These are phyloP conservation scores for Himalopsyche phryganea DNA, from an alignment of 1,140 invertebrate genomes.

Conservation along the genomic window DNA sequence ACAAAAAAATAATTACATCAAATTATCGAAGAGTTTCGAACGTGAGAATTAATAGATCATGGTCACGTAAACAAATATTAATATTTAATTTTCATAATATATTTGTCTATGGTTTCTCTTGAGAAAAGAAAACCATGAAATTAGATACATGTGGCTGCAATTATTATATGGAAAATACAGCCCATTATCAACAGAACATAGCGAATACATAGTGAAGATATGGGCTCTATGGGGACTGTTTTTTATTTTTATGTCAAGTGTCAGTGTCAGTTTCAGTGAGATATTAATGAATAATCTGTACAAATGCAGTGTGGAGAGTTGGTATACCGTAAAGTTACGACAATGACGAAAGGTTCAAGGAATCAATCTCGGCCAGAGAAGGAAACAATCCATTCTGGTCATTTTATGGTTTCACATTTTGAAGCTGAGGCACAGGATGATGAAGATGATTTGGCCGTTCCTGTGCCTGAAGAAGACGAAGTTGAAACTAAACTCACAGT, in stretches of 20 bases:
- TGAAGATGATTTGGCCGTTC: slow-evolving; percentile 75
- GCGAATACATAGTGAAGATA: slow-evolving; percentile 8
- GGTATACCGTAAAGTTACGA: slow-evolving; percentile 20
- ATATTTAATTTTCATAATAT: neutral
- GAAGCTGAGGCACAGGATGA: slow-evolving; percentile 89
- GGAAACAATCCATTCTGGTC: slow-evolving; percentile 93
- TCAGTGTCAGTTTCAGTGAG: slow-evolving; percentile 15
- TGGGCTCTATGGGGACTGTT: slow-evolving; percentile 9
- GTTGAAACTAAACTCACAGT: slow-evolving; percentile 42
- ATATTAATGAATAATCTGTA: slow-evolving; percentile 15
- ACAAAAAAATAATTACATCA: too few species aligned
- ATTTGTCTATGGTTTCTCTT: slow-evolving; percentile 11
- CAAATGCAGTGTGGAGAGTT: slow-evolving; percentile 24
- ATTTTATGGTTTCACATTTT: slow-evolving; percentile 97
- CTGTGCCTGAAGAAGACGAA: slow-evolving; percentile 65
- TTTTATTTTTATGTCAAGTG: slow-evolving; percentile 17
- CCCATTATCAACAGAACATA: slow-evolving; percentile 20
- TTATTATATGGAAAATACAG: slow-evolving; percentile 15
- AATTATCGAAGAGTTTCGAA: too few species aligned
- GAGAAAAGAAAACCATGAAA: slow-evolving; percentile 15
- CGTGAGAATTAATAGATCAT: too few species aligned
- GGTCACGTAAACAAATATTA: too few species aligned
- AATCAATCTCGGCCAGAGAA: slow-evolving; percentile 39
- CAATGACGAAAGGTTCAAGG: slow-evolving; percentile 24
- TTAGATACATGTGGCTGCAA: slow-evolving; percentile 17